These are phyloP conservation scores for Notolabrus celidotus DNA, from an alignment of 2,797 vertebrate species.

Conservation along the genomic window DNA sequence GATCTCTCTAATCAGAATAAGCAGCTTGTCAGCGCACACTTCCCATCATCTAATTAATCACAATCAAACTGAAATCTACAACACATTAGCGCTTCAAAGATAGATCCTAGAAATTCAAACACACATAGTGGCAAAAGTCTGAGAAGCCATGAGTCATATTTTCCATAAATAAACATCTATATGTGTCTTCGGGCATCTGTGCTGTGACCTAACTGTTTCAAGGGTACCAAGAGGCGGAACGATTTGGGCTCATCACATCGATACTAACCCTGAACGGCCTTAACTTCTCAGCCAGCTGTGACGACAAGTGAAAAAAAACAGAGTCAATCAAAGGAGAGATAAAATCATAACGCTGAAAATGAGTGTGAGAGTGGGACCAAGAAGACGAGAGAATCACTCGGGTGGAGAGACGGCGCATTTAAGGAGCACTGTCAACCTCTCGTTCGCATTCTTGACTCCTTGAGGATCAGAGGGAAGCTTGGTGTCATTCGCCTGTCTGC, in stretches of 20 bases:
- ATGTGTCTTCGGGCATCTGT: conserved; percentile 36
- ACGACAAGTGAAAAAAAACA: conserved; percentile 1
- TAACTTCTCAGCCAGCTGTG: conserved; percentile 66
- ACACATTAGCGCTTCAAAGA: conserved; percentile 70
- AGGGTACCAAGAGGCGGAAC: conserved; percentile 63
- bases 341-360: conserved; percentile 49
- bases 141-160: conserved; percentile 16
- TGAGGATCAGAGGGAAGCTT: conserved; percentile 67
- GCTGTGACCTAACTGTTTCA: conserved; percentile 63
- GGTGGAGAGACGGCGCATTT: conserved; percentile 45
- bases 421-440: conserved; percentile 56
- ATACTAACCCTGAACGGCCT: conserved; percentile 62
- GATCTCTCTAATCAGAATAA: conserved; percentile 84
- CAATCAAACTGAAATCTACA: conserved; percentile 80
- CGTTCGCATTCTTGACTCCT: conserved; percentile 54
- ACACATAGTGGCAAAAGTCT: conserved; percentile 7
- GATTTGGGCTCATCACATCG: conserved; percentile 67
- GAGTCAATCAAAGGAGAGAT: conserved; percentile 47
- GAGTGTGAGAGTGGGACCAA: conserved; percentile 11
- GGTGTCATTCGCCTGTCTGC: conserved; percentile 65
- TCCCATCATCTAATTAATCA: conserved; percentile 85
- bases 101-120: conserved; percentile 31
- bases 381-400: conserved; percentile 25
- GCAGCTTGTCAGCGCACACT: conserved; percentile 81
- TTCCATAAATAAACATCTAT: background rate